Evolutionary conservation across 2,113 vertebrate species (phyloP).

Genomic region (Vicugna pacos): DNA sequence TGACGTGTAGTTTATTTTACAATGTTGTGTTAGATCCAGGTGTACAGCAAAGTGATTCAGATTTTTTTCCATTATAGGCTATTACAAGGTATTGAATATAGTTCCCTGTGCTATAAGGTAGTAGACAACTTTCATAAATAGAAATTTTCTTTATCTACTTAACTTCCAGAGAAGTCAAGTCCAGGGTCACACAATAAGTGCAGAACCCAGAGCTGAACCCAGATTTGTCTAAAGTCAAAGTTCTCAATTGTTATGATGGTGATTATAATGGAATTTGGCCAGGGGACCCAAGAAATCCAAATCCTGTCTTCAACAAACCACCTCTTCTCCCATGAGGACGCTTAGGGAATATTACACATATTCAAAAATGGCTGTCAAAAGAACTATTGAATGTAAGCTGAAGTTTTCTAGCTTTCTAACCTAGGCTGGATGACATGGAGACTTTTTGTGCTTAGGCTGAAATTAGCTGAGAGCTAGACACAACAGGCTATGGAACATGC

Average conservation of each 20-base stretch:
- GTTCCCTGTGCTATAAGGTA: too few relatives aligned
- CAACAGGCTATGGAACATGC: neutral
- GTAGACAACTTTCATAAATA: neutral
- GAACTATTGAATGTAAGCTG: neutral
- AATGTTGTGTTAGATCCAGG: too few relatives aligned
- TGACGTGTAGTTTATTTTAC: too few relatives aligned
- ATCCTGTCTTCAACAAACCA: neutral
- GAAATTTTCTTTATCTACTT: neutral
- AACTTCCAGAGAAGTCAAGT: neutral
- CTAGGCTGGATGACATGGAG: neutral
- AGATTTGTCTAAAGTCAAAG: neutral
- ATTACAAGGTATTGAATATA: too few relatives aligned
- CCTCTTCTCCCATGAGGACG: neutral
- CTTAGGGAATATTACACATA: neutral
- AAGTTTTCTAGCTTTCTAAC: neutral
- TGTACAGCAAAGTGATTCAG: too few relatives aligned
- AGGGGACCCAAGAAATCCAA: neutral
- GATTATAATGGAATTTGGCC: neutral
- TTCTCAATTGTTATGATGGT: neutral
- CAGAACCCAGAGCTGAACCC: neutral
- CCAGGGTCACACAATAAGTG: neutral
- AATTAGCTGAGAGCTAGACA: neutral
- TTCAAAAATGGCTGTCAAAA: neutral
- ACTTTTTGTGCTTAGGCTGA: neutral
- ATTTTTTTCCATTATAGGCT: too few relatives aligned